Evolutionary conservation across 2,888 invertebrate species (phyloP).

Genomic region (Formica aserva): DNA sequence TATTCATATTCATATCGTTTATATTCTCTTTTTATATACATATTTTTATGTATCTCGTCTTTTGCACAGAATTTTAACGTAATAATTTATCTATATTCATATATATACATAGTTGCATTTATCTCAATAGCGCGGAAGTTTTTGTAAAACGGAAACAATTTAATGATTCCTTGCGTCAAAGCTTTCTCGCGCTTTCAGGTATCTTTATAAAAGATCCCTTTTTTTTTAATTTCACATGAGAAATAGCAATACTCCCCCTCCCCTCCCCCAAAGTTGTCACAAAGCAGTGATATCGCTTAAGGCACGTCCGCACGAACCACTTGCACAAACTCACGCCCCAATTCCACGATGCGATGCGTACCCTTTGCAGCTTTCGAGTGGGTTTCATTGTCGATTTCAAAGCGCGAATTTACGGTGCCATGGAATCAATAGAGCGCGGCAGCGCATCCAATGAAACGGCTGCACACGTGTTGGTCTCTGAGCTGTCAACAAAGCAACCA

Average conservation of each 20-base stretch:
- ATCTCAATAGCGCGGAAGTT: not conserved
- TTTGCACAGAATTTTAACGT: not conserved
- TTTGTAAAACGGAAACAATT: not conserved
- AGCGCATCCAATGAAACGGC: constrained; percentile 58
- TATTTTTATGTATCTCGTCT: not conserved
- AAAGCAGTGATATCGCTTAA: constrained; percentile 9
- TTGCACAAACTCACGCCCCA: constrained; percentile 1
- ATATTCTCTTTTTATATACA: not conserved
- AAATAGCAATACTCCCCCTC: not conserved
- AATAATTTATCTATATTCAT: not conserved
- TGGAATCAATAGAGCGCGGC: constrained; percentile 65
- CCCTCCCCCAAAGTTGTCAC: not conserved
- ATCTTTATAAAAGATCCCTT: not conserved
- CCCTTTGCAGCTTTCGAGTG: constrained; percentile 56
- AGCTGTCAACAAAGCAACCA: constrained; percentile 64
- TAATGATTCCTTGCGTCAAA: not conserved
- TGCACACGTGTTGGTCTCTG: constrained; percentile 61
- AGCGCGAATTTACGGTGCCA: constrained; percentile 64
- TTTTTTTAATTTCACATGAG: not conserved
- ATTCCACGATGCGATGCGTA: constrained; percentile 42
- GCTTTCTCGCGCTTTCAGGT: not conserved
- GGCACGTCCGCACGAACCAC: not conserved
- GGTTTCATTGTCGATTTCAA: constrained; percentile 72
- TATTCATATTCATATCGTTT: not conserved
- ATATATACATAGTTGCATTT: not conserved